Evolutionary conservation across 2,797 vertebrate genomes (phyloP), one percentile per base, ranked within the genome.

Genomic region (Smutsia gigantea): DNA sequence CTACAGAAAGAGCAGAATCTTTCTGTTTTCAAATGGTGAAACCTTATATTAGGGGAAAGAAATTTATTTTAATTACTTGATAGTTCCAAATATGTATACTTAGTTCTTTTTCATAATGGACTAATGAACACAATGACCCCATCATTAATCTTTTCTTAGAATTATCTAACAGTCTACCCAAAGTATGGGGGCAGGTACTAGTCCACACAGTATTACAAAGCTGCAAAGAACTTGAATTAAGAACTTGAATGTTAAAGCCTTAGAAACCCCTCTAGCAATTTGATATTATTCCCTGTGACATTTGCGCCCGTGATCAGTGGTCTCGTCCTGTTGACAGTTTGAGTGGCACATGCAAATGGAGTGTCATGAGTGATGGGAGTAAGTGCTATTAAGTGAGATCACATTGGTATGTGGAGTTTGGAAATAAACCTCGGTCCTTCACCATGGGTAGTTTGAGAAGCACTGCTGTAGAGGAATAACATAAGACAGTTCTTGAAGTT

Each of bases 1-100:
- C 59, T 42, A 0, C 5, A 90, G 29, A 17, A 79, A 93, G 23
- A 75, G 27, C 29, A 71, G 19, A 53, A 46, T 83, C 63, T 82
- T 90, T 75, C 53, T 55, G 5, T 18, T 87, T 94, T 66, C 53
- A 6, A 89, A 72, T 59, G 69, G 11, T 15, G 66, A 51, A 71
- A 78, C n/a, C 39, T 79, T 75, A 83, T 84, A 96, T 93, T 72
- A 39, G 25, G 7, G 21, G 71, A 71, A 95, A 95, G 31, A 94
- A 25, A 8, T n/a, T 10, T 49, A 4, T 77, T 93, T 95, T 42
- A 15, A n/a, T 63, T 89, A 51, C 15, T 84, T 84, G 2, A 10
- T 84, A 27, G 25, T 83, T 84, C 64, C 39, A 87, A 63, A 63
- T 37, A 25, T 51, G 2, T 34, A 3, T 85, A 51, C 8, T 55